Conservation (phyloP, 2,888 invertebrate species). For the Liposcelis brunnea region DNA sequence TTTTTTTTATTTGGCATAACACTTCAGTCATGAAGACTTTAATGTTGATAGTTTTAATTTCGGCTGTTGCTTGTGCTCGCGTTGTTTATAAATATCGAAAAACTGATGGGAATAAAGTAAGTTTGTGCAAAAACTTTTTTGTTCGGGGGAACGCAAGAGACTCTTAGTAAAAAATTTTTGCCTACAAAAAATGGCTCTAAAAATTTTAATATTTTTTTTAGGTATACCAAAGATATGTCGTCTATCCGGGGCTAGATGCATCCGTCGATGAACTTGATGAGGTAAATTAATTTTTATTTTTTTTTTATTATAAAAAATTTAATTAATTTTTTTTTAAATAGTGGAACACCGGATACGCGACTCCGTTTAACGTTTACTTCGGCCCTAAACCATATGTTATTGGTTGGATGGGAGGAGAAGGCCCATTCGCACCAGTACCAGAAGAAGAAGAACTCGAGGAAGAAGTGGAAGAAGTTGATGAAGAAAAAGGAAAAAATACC, state of each 20-base stretch:
- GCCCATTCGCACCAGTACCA: no score
- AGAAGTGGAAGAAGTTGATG: no score
- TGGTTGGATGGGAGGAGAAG: conserved; percentile 7
- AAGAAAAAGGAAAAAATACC: no score
- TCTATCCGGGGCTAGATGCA: conserved; percentile 5
- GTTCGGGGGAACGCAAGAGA: no score
- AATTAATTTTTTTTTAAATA: not conserved
- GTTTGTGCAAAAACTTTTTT: no score
- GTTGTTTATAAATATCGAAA: no score
- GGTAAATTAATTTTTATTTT: not conserved
- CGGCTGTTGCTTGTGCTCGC: conserved; percentile 9
- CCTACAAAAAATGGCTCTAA: no score
- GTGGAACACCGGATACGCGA: not conserved
- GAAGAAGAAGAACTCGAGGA: no score
- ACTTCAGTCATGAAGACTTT: not conserved
- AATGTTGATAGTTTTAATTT: not conserved
- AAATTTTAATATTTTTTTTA: not conserved
- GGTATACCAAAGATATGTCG: not conserved
- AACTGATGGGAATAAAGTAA: no score
- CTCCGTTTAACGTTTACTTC: conserved; percentile 2
- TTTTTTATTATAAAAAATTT: not conserved
- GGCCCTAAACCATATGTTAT: conserved; percentile 1
- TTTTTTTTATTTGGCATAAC: no score
- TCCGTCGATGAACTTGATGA: not conserved
- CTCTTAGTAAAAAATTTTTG: no score